These are phyloP conservation scores for Neocrepidodera transversa DNA, from an alignment of 2,888 invertebrate species.

Conservation along the genomic window DNA sequence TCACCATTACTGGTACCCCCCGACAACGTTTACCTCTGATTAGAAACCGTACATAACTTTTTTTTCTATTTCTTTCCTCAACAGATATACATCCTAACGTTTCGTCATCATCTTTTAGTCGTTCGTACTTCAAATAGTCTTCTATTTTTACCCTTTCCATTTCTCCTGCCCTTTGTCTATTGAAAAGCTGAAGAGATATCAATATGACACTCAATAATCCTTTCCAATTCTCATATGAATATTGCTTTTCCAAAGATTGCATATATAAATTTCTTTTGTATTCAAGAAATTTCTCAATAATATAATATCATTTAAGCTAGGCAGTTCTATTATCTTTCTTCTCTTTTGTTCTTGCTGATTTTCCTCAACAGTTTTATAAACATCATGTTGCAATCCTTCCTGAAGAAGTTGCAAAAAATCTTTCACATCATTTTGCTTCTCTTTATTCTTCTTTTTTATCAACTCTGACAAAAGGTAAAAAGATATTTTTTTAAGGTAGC, in stretches of 20 bases:
- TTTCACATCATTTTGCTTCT: constrained; percentile 8
- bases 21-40: constrained; percentile 2
- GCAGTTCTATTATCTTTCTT: not conserved
- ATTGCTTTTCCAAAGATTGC: not conserved
- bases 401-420: constrained; percentile 12
- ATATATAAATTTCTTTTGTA: not conserved
- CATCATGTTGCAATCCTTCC: constrained; percentile 6
- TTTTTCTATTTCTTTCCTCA: not conserved
- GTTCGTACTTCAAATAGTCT: constrained; percentile 15
- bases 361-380: constrained; percentile 20
- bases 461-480: constrained; percentile 6
- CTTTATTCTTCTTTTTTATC: constrained; percentile 15
- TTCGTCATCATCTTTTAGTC: constrained; percentile 9
- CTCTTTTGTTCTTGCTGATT: constrained; percentile 16
- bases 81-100: not conserved
- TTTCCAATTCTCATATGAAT: constrained; percentile 20
- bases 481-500: not conserved
- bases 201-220: constrained; percentile 27
- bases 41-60: constrained; percentile 1
- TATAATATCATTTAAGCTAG: not conserved
- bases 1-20: constrained; percentile 12
- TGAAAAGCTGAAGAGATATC: constrained; percentile 35
- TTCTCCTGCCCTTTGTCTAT: constrained; percentile 36
- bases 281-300: constrained; percentile 4
- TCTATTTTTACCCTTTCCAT: constrained; percentile 25